Evolutionary conservation across 1,140 invertebrate genomes (phyloP), one percentile per base, ranked within the genome.

Genomic region (Marisa cornuarietis): DNA sequence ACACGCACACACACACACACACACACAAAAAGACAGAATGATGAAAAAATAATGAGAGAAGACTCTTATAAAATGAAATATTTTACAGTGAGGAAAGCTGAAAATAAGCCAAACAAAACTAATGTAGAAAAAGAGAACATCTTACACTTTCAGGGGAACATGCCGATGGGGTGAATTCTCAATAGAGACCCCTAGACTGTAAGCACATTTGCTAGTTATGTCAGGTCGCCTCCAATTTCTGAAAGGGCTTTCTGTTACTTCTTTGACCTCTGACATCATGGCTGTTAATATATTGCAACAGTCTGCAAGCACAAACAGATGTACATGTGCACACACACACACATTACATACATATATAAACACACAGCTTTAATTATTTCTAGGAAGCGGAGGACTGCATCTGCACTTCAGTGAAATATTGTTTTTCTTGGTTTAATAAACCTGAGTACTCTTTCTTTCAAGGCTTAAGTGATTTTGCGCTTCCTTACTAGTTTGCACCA

Each of bases 191-290:
- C 79, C 79, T 9, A 65, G 66, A 1, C 24, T 76, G 86, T 90
- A 96, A 26, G 93, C 95, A 87, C 95, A 96, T 69, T 90, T 92
- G 78, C 93, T 93, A 14, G 93, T 92, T 74, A 91, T 86, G 79
- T 95, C 93, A 9, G 94, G 94, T 73, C 92, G 90, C 42, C 93
- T 87, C 90, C 90, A 91, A 51, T 87, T 77, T 66, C 88, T 69
- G 68, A 87, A 89, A 49, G 85, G 87, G 76, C 86, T 87, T 14
- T 82, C 82, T 22, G 62, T 51, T 54, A n/a, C 66, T 18, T 71
- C 16, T 7, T 73, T 73, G 49, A 73, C 7, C 14, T 73, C 49
- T 11, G 71, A 73, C 71, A 73, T 73, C 11, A 26, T 71, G n/a
- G 8, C 69, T 71, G 3, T 22, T 24, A 20, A 26, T 42, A 42